Conservation (phyloP, 2,113 vertebrate genomes). For the Atlantisia rogersi region DNA sequence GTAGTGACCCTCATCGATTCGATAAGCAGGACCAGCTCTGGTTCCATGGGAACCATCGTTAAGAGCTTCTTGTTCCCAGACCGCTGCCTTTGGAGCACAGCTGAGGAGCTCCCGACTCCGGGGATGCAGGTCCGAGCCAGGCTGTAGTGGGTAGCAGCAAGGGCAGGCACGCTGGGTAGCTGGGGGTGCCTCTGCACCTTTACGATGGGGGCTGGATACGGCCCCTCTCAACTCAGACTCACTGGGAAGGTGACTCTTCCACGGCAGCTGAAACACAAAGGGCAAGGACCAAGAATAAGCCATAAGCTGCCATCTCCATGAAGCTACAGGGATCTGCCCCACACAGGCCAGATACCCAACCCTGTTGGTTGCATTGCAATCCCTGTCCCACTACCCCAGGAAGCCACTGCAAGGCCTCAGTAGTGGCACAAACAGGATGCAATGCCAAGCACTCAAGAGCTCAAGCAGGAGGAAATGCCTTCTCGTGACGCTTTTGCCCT, state of each 20-base stretch:
- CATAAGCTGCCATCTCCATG: background rate
- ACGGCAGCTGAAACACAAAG: constrained; percentile 59
- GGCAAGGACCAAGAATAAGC: background rate
- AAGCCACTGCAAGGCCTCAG: background rate
- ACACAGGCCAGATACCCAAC: background rate
- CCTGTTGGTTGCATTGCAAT: background rate
- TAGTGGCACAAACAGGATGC: background rate
- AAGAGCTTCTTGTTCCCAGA: background rate
- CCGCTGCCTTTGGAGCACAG: background rate
- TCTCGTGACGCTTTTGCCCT: background rate
- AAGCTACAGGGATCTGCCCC: background rate
- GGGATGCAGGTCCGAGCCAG: background rate
- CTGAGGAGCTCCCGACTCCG: background rate
- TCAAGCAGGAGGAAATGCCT: background rate
- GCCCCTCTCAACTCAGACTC: background rate
- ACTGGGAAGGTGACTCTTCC: constrained; percentile 68
- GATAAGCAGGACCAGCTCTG: background rate
- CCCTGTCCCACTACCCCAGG: background rate
- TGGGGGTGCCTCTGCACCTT: background rate
- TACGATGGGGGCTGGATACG: background rate
- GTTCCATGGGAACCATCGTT: constrained; percentile 20
- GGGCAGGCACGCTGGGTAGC: background rate
- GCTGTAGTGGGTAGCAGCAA: background rate
- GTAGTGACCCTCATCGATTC: background rate
- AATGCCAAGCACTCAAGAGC: background rate